phyloP scores from a whole-genome alignment of 92 coral and sea anemone genomes.

The Paramuricea clavata region DNA sequence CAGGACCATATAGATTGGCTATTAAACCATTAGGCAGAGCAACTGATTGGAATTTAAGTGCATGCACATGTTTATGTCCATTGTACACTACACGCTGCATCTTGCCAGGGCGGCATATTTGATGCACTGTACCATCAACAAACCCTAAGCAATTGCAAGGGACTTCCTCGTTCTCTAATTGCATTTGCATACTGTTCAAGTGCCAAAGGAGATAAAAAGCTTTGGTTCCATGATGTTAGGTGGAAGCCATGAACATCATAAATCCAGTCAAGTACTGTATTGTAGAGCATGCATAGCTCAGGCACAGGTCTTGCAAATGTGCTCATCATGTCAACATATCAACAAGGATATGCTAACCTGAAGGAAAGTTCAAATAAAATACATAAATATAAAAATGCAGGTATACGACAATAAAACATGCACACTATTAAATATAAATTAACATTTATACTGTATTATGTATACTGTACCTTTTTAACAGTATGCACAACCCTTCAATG shows the following conservation, averaged over 20 bases:
- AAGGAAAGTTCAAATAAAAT: background rate
- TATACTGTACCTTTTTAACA: too few species aligned
- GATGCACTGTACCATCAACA: conserved; percentile 3
- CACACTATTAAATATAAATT: too few species aligned
- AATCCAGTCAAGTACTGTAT: too few species aligned
- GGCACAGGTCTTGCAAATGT: conserved; percentile 35
- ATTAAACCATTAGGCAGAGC: conserved; percentile 44
- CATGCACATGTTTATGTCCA: conserved; percentile 12
- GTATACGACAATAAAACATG: too few species aligned
- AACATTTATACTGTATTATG: too few species aligned
- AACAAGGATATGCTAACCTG: conserved; percentile 3
- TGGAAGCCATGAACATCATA: too few species aligned
- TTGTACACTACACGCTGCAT: conserved; percentile 28
- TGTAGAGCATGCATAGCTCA: conserved; percentile 28
- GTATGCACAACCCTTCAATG: too few species aligned
- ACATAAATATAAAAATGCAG: too few species aligned
- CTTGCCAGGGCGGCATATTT: background rate
- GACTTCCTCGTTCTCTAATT: background rate
- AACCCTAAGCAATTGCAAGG: background rate
- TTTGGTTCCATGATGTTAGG: conserved; percentile 36
- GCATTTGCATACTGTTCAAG: conserved; percentile 1
- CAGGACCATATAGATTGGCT: conserved; percentile 48
- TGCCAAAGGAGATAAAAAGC: background rate
- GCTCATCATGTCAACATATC: conserved; percentile 18
- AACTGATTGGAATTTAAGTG: conserved; percentile 35